A percentile compares a stretch with the other conserved stretches of the same genome.
Evolutionary conservation across 2,797 vertebrate species (phyloP).

Genomic region (Botia almorhae): DNA sequence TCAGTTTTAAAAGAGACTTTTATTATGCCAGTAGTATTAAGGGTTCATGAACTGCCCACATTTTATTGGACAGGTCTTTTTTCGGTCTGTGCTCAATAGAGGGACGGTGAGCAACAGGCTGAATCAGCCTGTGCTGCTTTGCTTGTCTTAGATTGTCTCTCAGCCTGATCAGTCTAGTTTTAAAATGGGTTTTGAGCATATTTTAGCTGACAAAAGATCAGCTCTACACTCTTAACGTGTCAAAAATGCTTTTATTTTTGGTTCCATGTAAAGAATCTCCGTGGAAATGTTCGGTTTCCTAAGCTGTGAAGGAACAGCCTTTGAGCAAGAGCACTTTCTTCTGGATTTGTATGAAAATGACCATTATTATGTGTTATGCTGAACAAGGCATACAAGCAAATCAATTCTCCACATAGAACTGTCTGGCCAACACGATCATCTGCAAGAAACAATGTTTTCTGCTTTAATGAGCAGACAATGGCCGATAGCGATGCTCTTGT

Average conservation of each 20-base stretch:
- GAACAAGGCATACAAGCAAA: constrained; percentile 20
- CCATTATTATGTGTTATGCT: constrained; percentile 38
- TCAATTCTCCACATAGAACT: constrained; percentile 10
- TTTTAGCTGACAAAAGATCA: background rate
- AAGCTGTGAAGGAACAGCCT: background rate
- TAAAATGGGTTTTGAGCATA: no score
- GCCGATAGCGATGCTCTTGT: background rate
- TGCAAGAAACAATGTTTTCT: constrained; percentile 3
- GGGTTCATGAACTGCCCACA: no score
- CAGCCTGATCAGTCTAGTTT: no score
- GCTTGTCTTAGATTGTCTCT: no score
- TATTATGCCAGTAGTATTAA: no score
- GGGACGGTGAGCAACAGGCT: no score
- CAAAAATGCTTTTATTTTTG: background rate
- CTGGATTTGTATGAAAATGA: background rate
- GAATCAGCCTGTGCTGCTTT: no score
- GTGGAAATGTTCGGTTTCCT: background rate
- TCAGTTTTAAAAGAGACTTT: no score
- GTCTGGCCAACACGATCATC: background rate
- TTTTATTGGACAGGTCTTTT: no score
- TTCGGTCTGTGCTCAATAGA: no score
- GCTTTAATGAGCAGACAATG: constrained; percentile 25
- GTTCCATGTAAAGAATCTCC: background rate
- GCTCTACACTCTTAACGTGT: background rate
- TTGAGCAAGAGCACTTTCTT: background rate